Base-by-base conservation (phyloP, 2,888 invertebrate genomes). In the Gonocerus acuteangulatus region DNA sequence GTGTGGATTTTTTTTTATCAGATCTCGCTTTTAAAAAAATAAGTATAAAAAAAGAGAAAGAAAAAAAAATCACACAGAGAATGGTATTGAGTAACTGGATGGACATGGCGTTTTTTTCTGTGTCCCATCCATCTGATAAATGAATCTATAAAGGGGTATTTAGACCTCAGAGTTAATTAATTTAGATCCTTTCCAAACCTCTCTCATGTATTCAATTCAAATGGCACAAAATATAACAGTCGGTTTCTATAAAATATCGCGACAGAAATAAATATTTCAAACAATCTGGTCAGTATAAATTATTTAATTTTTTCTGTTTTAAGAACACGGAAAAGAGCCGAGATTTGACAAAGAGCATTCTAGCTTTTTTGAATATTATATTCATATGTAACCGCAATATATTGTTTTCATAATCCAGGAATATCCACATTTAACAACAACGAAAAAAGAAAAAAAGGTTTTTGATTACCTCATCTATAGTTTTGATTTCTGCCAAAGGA, bases 61-160 rank as follows among this genome's bases (percentile, higher is more conserved):
- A 54, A 54, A 23, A 54, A n/a, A 18, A 47, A 47, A 47, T 21
- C 19, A 16, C 47, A 18, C 22, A 16, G 18, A n/a, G 47, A 47
- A 47, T 18, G 16, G 45, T 18, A 57, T 36, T 27, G 57, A 32
- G 57, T 18, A 16, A 44, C 22, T 42, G 47, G 45, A 54, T 42
- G 45, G 57, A 57, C 57, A 57, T 57, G 44, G 57, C 45, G 45
- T 57, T 57, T 57, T 57, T 57, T 57, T 42, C 57, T 45, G n/a
- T 57, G 57, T 57, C 57, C 45, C 23, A 47, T 57, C 47, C 54
- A 39, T 15, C 49, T 47, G 47, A 57, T 57, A 32, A 57, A 57
- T 57, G 57, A 57, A 57, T 57, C 57, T 57, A 57, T 57, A 57
- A 57, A 45, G 44, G 47, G 57, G 57, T 47, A 57, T 57, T 57